Evolutionary conservation across 2,113 vertebrate species (phyloP).

Genomic region (Alligator sinensis): DNA sequence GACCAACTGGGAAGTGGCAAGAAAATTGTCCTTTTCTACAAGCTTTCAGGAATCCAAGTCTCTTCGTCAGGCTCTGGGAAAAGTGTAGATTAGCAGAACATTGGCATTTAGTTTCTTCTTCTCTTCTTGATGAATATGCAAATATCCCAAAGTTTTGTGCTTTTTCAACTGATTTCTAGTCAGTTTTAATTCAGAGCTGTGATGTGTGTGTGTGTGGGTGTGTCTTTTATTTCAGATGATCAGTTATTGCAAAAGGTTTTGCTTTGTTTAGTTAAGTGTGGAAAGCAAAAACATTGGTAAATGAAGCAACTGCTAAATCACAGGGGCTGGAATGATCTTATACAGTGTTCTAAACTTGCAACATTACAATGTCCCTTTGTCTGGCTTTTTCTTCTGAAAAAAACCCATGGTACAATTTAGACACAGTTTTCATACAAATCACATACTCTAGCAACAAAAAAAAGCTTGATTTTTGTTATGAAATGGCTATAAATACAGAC

Average conservation of each 20-base stretch:
- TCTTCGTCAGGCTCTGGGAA: no score
- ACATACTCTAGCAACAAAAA: slow-evolving; percentile 56
- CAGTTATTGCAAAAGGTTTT: slow-evolving; percentile 30
- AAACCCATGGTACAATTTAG: slow-evolving; percentile 32
- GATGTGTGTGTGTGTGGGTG: not conserved
- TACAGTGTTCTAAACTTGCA: slow-evolving; percentile 36
- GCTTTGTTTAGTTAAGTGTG: slow-evolving; percentile 34
- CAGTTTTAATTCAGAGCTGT: slow-evolving; percentile 10
- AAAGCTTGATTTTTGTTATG: slow-evolving; percentile 58
- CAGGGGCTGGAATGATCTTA: slow-evolving; percentile 56
- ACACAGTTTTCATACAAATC: slow-evolving; percentile 64
- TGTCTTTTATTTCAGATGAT: slow-evolving; percentile 42
- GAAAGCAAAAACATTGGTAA: not conserved
- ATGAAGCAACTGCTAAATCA: slow-evolving; percentile 54
- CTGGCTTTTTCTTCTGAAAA: slow-evolving; percentile 25
- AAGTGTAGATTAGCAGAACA: not conserved
- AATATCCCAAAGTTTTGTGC: slow-evolving; percentile 37
- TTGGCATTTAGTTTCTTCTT: slow-evolving; percentile 31
- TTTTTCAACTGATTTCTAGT: slow-evolving; percentile 37
- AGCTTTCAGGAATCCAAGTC: no score
- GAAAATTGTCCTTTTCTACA: no score
- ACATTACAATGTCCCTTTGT: slow-evolving; percentile 52
- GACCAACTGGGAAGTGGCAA: no score
- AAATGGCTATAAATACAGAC: slow-evolving; percentile 71
- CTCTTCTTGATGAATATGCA: slow-evolving; percentile 38